A percentile compares a stretch with the other conserved stretches of the same genome.
Evolutionary conservation across 2,888 invertebrate genomes (phyloP).

Genomic region (Caenorhabditis sp.): DNA sequence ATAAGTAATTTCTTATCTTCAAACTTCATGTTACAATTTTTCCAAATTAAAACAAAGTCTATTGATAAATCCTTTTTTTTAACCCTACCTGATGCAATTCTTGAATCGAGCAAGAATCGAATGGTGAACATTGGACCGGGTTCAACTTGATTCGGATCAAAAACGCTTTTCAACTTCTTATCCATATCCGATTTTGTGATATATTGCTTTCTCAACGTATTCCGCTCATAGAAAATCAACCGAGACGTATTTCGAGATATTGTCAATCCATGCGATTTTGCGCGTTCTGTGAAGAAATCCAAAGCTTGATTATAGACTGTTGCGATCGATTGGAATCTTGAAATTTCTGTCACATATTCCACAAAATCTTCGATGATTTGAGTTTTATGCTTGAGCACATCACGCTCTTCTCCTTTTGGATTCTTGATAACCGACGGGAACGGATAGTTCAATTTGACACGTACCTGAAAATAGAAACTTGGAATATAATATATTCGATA

Average conservation of each 20-base stretch:
- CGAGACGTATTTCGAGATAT: conserved; percentile 3
- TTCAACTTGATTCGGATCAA: conserved; percentile 9
- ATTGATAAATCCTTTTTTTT: too few species aligned
- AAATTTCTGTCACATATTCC: conserved; percentile 35
- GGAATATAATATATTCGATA: too few species aligned
- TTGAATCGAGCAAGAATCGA: conserved; percentile 22
- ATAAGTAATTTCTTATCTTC: too few species aligned
- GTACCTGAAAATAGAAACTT: conserved; percentile 11
- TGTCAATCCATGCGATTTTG: conserved; percentile 13
- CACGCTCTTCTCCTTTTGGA: neutral
- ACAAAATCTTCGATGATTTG: conserved; percentile 33
- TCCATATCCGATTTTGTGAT: conserved; percentile 22
- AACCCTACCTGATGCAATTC: conserved; percentile 9
- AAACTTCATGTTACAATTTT: too few species aligned
- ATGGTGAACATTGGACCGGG: conserved; percentile 22
- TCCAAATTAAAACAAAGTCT: too few species aligned
- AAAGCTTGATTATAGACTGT: conserved; percentile 28
- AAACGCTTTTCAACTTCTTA: conserved; percentile 17
- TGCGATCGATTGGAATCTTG: conserved; percentile 17
- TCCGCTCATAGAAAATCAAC: conserved; percentile 15
- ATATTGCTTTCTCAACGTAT: conserved; percentile 10
- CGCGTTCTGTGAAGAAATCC: conserved; percentile 34
- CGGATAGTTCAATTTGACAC: conserved; percentile 20
- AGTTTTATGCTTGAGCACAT: conserved; percentile 13
- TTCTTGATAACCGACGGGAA: conserved; percentile 20